Base-by-base conservation (phyloP, 2,888 invertebrate genomes). In the Synanthedon tipuliformis region DNA sequence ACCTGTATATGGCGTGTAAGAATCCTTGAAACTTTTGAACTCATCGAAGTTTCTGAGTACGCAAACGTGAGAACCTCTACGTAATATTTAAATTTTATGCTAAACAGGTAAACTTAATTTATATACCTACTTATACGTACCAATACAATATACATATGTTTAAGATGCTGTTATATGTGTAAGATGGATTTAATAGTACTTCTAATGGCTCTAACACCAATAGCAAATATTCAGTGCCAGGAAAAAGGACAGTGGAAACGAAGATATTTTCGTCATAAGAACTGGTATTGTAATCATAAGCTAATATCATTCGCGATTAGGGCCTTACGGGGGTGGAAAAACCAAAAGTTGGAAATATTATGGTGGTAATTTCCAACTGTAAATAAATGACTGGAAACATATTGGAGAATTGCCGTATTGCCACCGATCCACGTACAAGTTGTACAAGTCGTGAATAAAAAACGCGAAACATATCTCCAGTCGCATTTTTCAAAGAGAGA, bases 401-500 rank as follows among this genome's bases (percentile, higher is more conserved):
- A 34, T 40, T 27, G 34, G 3, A 34, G 10, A 1, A 34, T 34
- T 34, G 8, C 34, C 10, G 34, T 10, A 10, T 10, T 34, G 34
- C 34, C 34, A 34, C 10, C 34, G 34, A 34, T 34, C 34, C 45
- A 45, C 45, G 45, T 15, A 45, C 13, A 45, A 45, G 45, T 12
- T 45, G 12, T 48, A 40, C 53, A 53, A 53, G 51, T 50, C 18
- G 15, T 41, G 18, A 18, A 51, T 41, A 41, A 48, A 50, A 45
- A 50, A 52, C 41, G 54, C 54, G 54, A 52, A 50, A 45, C 56
- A 68, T 65, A 68, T 67, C 62, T 59, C 57, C 51, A 16, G 50
- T 54, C 63, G 63, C 62, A 68, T 70, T 70, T 71, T 69, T 66
- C 67, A 67, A 72, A 69, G 67, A 57, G 62, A 59, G 60, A 65